phyloP scores from a whole-genome alignment of 1,140 invertebrate genomes.

The Caenorhabditis remanei region DNA sequence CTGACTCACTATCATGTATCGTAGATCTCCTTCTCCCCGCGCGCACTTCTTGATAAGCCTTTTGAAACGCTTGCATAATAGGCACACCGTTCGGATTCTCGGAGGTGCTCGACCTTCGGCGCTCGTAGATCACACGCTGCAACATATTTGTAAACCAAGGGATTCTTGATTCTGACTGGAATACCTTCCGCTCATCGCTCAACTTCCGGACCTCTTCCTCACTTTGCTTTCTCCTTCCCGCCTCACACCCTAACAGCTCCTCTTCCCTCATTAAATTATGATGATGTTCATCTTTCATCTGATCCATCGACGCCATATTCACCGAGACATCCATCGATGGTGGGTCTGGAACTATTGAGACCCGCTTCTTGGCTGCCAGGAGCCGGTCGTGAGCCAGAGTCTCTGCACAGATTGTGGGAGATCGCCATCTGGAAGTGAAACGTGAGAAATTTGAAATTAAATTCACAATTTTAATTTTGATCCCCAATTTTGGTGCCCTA shows the following conservation, averaged over 20 bases:
- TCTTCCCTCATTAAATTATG: constrained; percentile 60
- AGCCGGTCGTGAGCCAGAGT: constrained; percentile 64
- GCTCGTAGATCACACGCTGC: constrained; percentile 48
- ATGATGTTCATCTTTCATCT: constrained; percentile 64
- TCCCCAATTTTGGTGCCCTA: neutral
- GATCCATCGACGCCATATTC: constrained; percentile 57
- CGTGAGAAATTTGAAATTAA: neutral
- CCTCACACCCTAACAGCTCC: constrained; percentile 27
- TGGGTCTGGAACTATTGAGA: constrained; percentile 65
- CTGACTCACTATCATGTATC: constrained; percentile 29
- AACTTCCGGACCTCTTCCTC: constrained; percentile 63
- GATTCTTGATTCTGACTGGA: too few relatives aligned
- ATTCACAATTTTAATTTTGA: neutral
- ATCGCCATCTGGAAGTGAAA: constrained; percentile 60
- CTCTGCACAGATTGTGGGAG: constrained; percentile 66
- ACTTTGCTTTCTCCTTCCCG: constrained; percentile 42
- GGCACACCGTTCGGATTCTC: constrained; percentile 62
- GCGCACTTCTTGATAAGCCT: constrained; percentile 60
- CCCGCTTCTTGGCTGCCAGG: constrained; percentile 64
- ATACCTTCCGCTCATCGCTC: constrained; percentile 60
- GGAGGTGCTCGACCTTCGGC: constrained; percentile 49
- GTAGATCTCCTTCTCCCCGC: constrained; percentile 42
- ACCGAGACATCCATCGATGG: constrained; percentile 65
- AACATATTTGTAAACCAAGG: neutral
- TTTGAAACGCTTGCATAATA: constrained; percentile 65